A percentile compares a stretch with the other conserved stretches of the same genome.
phyloP scores from a whole-genome alignment of 2,113 vertebrate species.

The Perca schrenkii region DNA sequence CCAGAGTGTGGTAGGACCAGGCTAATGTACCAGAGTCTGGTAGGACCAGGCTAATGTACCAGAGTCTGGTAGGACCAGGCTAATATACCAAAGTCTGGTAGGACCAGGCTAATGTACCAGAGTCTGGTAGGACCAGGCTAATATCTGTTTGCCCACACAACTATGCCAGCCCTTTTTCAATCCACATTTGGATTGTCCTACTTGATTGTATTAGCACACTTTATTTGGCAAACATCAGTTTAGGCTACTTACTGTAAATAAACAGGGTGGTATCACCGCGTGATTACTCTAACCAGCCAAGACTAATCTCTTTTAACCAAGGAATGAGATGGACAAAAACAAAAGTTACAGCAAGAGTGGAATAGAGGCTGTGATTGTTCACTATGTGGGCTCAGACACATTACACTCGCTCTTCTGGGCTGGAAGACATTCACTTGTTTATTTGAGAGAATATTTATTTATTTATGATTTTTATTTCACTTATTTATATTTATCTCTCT shows the following conservation, averaged over 20 bases:
- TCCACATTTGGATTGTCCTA: neutral
- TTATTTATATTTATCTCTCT: too few relatives aligned
- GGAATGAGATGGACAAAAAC: neutral
- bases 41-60: too few relatives aligned
- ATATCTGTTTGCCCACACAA: constrained; percentile 47
- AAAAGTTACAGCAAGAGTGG: too few relatives aligned
- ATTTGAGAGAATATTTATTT: too few relatives aligned
- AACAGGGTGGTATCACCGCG: too few relatives aligned
- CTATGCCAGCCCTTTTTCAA: neutral
- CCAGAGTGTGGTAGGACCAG: too few relatives aligned
- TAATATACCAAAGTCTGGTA: too few relatives aligned
- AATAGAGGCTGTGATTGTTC: neutral
- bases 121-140: neutral
- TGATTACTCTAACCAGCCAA: neutral
- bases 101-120: too few relatives aligned
- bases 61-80: too few relatives aligned
- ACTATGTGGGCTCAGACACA: neutral
- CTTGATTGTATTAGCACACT: neutral
- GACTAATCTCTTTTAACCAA: neutral
- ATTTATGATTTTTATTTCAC: too few relatives aligned
- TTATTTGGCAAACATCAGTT: neutral
- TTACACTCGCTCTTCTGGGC: neutral
- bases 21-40: too few relatives aligned
- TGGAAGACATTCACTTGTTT: neutral
- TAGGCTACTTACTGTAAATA: too few relatives aligned